Evolutionary conservation across 1,140 invertebrate species (phyloP).

Genomic region (Lineus longissimus): DNA sequence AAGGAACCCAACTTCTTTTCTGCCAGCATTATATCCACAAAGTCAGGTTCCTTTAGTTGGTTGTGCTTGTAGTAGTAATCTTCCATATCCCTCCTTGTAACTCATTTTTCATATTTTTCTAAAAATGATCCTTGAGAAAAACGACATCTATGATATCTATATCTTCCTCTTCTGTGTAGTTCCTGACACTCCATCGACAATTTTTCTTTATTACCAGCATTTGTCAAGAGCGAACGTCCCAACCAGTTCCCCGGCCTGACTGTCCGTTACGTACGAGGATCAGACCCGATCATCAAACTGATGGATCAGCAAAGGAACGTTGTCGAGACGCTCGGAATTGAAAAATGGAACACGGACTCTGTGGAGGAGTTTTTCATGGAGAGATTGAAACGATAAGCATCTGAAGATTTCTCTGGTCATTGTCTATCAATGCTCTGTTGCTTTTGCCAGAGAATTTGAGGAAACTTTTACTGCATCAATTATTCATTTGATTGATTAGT

Average conservation of each 20-base stretch:
- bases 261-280: slow-evolving; percentile 83
- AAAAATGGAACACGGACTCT: slow-evolving; percentile 95
- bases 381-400: slow-evolving; percentile 60
- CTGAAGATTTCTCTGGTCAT: neutral
- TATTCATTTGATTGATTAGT: neutral
- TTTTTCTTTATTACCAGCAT: slow-evolving; percentile 60
- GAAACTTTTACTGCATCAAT: neutral
- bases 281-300: slow-evolving; percentile 89
- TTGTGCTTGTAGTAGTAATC: too few species aligned
- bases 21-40: too few species aligned
- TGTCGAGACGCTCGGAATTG: slow-evolving; percentile 75
- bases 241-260: slow-evolving; percentile 82
- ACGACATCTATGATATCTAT: too few species aligned
- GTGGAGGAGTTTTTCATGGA: slow-evolving; percentile 90
- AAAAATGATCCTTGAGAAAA: too few species aligned
- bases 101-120: too few species aligned
- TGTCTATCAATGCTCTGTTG: neutral
- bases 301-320: slow-evolving; percentile 61
- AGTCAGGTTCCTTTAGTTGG: too few species aligned
- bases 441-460: neutral
- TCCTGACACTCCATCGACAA: too few species aligned
- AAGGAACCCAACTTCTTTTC: too few species aligned
- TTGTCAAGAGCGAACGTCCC: slow-evolving; percentile 83
- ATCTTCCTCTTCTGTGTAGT: too few species aligned
- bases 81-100: too few species aligned